These are phyloP conservation scores for Volucella inanis DNA, from an alignment of 2,888 invertebrate genomes.

Conservation along the genomic window DNA sequence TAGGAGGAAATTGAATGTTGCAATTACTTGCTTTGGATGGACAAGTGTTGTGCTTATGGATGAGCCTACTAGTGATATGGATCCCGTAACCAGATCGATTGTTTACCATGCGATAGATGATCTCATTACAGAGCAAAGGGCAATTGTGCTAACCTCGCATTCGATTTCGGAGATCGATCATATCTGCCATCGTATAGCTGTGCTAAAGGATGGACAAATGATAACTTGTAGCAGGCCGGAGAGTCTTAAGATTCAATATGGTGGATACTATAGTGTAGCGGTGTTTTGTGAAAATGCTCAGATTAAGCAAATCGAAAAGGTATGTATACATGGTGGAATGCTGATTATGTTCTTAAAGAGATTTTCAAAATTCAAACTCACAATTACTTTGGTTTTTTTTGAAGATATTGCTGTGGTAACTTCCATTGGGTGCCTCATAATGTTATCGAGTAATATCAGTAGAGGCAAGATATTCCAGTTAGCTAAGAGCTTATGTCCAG, in stretches of 20 bases:
- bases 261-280: constrained; percentile 81
- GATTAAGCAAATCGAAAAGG: constrained; percentile 78
- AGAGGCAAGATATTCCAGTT: too few relatives aligned
- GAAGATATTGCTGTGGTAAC: too few relatives aligned
- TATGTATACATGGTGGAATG: constrained; percentile 35
- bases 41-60: constrained; percentile 89
- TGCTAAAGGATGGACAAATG: constrained; percentile 82
- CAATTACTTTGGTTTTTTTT: too few relatives aligned
- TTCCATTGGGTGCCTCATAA: too few relatives aligned
- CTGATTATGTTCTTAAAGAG: too few relatives aligned
- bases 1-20: constrained; percentile 90
- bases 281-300: constrained; percentile 80
- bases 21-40: constrained; percentile 89
- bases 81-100: constrained; percentile 84
- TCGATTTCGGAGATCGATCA: constrained; percentile 83
- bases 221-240: constrained; percentile 81
- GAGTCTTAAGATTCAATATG: constrained; percentile 80
- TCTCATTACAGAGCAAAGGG: constrained; percentile 79
- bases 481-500: too few relatives aligned
- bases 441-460: too few relatives aligned
- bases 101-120: constrained; percentile 82
- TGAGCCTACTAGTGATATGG: constrained; percentile 90
- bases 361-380: too few relatives aligned
- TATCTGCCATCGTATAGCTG: constrained; percentile 82
- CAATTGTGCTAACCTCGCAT: constrained; percentile 83